Percentiles rank a stretch among this genome's conserved stretches.
Conservation (phyloP, 2,888 invertebrate species). For the Tetragonula carbonaria region DNA sequence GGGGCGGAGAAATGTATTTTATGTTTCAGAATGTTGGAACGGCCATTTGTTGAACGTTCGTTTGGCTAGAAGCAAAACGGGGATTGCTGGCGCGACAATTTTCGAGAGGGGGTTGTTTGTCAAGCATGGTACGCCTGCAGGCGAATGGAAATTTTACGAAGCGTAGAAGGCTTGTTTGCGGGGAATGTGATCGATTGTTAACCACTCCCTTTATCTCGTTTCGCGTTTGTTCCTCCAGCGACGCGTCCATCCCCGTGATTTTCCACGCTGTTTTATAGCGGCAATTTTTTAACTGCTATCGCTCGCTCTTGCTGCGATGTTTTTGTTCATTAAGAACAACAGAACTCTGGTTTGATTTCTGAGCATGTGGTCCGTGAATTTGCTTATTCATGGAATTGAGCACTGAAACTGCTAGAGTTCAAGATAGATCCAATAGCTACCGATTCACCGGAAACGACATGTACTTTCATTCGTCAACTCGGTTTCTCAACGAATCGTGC, state of each 20-base stretch:
- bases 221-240: neutral
- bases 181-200: conserved; percentile 25
- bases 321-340: neutral
- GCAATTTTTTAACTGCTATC: neutral
- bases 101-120: conserved; percentile 9
- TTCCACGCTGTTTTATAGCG: neutral
- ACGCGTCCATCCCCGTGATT: neutral
- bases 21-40: neutral
- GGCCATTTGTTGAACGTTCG: neutral
- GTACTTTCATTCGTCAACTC: too few relatives aligned
- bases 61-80: neutral
- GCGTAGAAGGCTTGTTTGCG: conserved; percentile 9
- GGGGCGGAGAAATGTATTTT: conserved; percentile 10
- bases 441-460: too few relatives aligned
- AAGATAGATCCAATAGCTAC: too few relatives aligned
- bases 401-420: too few relatives aligned
- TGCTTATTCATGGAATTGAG: too few relatives aligned
- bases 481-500: too few relatives aligned
- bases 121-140: conserved; percentile 7
- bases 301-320: neutral
- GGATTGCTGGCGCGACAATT: neutral
- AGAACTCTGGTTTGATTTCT: too few relatives aligned
- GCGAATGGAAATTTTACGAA: conserved; percentile 30
- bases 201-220: neutral
- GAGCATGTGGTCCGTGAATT: too few relatives aligned